Percentiles rank a stretch among this genome's conserved stretches.
Conservation (phyloP, 2,113 vertebrate genomes). For the Riparia riparia region DNA sequence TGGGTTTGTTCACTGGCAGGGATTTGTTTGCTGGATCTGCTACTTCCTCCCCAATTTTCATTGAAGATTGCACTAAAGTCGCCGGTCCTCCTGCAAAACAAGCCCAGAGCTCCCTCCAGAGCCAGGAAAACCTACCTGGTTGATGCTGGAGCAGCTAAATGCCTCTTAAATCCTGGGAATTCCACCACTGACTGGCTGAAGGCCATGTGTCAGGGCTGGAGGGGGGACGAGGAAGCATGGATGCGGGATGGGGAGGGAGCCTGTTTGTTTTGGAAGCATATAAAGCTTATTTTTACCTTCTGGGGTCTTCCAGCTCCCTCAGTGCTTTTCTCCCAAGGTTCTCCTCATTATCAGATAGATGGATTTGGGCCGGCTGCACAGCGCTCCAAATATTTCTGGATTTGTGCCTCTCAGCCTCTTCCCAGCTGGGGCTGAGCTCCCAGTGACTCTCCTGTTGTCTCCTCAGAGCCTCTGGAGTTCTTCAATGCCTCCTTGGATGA, state of each 20-base stretch:
- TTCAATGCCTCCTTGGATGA: conserved; percentile 83
- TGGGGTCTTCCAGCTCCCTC: background rate
- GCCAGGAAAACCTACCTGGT: background rate
- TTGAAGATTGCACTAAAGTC: background rate
- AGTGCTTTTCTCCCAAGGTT: background rate
- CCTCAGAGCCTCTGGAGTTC: conserved; percentile 75
- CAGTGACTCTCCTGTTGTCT: background rate
- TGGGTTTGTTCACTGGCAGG: background rate
- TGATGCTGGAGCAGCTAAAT: background rate
- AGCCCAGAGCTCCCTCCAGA: background rate
- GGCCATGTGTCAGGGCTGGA: no score
- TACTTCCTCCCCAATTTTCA: background rate
- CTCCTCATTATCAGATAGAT: background rate
- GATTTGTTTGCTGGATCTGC: background rate
- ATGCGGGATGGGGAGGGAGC: background rate
- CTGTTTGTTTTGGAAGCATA: background rate
- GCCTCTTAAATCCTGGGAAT: background rate
- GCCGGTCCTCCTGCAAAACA: background rate
- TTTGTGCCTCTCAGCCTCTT: background rate
- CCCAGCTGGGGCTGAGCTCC: background rate
- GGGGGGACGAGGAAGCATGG: background rate
- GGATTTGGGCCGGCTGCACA: background rate
- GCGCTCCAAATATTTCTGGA: background rate
- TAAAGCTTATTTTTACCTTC: background rate
- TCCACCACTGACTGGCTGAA: no score